Evolutionary conservation across 2,113 vertebrate species (phyloP).

Genomic region (Melanerpes aurifrons): DNA sequence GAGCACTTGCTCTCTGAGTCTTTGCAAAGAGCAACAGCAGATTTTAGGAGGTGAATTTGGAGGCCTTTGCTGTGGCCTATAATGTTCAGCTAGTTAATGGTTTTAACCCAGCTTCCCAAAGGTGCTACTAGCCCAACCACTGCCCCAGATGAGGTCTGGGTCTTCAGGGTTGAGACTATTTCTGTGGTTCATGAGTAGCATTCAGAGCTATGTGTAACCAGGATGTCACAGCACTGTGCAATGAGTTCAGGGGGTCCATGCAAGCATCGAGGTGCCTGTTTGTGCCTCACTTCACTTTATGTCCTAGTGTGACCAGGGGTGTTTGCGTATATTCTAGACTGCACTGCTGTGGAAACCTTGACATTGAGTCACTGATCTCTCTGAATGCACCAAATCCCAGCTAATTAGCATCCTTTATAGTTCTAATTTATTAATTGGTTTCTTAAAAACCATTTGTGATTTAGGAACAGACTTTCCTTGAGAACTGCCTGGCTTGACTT

Average conservation of each 20-base stretch:
- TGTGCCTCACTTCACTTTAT: background rate
- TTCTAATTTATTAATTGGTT: background rate
- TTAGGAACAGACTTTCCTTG: background rate
- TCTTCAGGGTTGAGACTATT: background rate
- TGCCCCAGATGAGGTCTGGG: background rate
- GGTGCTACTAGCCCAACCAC: accelerated
- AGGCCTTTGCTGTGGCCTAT: background rate
- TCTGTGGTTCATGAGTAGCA: background rate
- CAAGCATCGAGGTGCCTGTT: background rate
- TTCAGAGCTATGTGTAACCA: background rate
- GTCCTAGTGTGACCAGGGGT: background rate
- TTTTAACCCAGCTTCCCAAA: background rate
- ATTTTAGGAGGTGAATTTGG: background rate
- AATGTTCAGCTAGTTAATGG: background rate
- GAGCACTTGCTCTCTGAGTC: background rate
- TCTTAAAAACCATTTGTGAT: background rate
- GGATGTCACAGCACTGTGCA: background rate
- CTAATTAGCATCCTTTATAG: background rate
- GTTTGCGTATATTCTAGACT: background rate
- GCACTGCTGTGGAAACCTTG: background rate
- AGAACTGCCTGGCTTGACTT: background rate
- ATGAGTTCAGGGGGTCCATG: background rate
- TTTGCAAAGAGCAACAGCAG: background rate
- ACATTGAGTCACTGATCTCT: too few relatives aligned
- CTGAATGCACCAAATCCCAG: background rate